A percentile compares a stretch with the other conserved stretches of the same genome.
Evolutionary conservation across 2,113 vertebrate species (phyloP).

Genomic region (Macrotus californicus): DNA sequence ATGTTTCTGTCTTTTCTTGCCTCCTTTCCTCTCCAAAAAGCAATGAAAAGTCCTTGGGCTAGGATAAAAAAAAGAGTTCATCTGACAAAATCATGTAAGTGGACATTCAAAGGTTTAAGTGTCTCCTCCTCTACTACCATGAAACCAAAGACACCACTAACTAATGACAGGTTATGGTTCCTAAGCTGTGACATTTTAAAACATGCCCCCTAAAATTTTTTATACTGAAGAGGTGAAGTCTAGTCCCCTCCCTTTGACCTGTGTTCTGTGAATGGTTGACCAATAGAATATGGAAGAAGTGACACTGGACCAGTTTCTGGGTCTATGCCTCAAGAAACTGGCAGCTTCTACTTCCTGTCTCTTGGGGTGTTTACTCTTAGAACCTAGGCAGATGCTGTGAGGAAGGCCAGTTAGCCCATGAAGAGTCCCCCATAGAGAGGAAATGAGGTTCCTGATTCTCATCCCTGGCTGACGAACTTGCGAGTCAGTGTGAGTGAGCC

Average conservation of each 20-base stretch:
- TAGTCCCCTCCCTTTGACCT: neutral
- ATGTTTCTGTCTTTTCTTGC: too few species aligned
- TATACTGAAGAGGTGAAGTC: neutral
- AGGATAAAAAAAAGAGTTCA: neutral
- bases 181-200: constrained; percentile 5
- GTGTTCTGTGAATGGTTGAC: neutral
- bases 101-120: neutral
- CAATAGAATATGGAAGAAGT: neutral
- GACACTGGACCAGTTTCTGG: neutral
- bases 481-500: neutral
- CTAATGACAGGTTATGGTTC: neutral
- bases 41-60: too few species aligned
- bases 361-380: neutral
- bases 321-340: neutral
- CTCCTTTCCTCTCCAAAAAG: too few species aligned
- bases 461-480: neutral
- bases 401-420: neutral
- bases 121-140: neutral
- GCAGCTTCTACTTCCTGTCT: neutral
- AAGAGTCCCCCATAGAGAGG: neutral
- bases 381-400: neutral
- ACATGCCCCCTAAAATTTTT: neutral
- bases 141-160: neutral
- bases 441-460: neutral
- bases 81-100: constrained; percentile 33